Percentiles rank a stretch among this genome's conserved stretches.
Evolutionary conservation across 2,888 invertebrate species (phyloP).

Genomic region (Ennomos fuscantarius): DNA sequence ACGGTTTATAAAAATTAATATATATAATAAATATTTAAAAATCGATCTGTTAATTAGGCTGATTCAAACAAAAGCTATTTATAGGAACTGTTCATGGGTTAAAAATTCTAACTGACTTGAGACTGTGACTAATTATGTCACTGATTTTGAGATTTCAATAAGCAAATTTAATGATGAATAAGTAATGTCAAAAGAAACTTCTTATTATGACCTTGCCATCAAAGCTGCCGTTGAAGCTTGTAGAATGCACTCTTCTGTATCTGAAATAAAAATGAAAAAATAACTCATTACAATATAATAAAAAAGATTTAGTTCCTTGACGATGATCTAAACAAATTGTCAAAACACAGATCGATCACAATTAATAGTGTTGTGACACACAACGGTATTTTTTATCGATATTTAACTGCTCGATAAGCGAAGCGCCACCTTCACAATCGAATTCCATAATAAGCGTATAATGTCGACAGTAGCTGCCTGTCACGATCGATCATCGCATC

Average conservation of each 20-base stretch:
- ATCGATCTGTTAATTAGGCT: too few species aligned
- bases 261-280: slow-evolving; percentile 44
- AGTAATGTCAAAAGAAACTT: too few species aligned
- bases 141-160: too few species aligned
- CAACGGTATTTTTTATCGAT: slow-evolving; percentile 63
- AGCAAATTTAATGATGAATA: too few species aligned
- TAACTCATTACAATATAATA: slow-evolving; percentile 21
- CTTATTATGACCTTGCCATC: too few species aligned
- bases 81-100: too few species aligned
- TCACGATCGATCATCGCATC: slow-evolving; percentile 76
- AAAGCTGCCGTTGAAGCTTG: too few species aligned
- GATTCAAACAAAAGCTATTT: too few species aligned
- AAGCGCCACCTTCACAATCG: slow-evolving; percentile 55
- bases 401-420: slow-evolving; percentile 49
- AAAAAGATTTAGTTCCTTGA: background rate
- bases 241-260: slow-evolving; percentile 2
- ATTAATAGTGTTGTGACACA: slow-evolving; percentile 68
- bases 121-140: too few species aligned
- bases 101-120: too few species aligned
- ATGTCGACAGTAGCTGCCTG: slow-evolving; percentile 58
- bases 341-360: slow-evolving; percentile 63
- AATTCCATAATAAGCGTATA: slow-evolving; percentile 58
- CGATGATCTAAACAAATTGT: slow-evolving; percentile 9
- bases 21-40: too few species aligned
- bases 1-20: too few species aligned